A percentile compares a stretch with the other conserved stretches of the same genome.
Conservation (phyloP, 2,797 vertebrate species). For the Miichthys miiuy region DNA sequence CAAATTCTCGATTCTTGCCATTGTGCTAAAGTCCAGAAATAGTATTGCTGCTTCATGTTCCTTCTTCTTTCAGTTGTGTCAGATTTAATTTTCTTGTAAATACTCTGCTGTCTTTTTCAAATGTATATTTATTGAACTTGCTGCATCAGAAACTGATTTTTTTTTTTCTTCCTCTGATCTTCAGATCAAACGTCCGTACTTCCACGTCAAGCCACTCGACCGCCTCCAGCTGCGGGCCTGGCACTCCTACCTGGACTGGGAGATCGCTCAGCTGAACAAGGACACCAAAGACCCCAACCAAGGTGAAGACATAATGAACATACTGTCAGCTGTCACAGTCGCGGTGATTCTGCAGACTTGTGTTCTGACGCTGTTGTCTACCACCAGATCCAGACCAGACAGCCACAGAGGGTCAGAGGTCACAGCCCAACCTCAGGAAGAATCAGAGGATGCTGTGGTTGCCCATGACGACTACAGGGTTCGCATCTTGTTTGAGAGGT, state of each 20-base stretch:
- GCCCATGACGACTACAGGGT: slow-evolving; percentile 79
- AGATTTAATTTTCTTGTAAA: neutral
- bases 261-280: slow-evolving; percentile 77
- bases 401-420: slow-evolving; percentile 71
- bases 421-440: slow-evolving; percentile 31
- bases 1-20: neutral
- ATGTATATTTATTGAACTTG: neutral
- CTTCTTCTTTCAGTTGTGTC: neutral
- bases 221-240: slow-evolving; percentile 87
- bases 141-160: neutral
- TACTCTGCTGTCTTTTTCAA: neutral
- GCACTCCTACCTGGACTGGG: slow-evolving; percentile 90
- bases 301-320: slow-evolving; percentile 45
- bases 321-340: neutral
- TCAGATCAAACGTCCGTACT: slow-evolving; percentile 92
- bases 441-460: slow-evolving; percentile 30
- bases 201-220: slow-evolving; percentile 89
- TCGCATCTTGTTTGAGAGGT: slow-evolving; percentile 89
- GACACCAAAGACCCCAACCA: slow-evolving; percentile 51
- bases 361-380: slow-evolving; percentile 7
- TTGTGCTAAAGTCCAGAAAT: neutral
- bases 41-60: neutral
- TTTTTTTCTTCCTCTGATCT: neutral
- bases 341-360: neutral
- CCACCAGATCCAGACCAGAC: slow-evolving; percentile 67